Evolutionary conservation across 1,140 invertebrate genomes (phyloP).

Genomic region (Aphelenchoides fujianensis): DNA sequence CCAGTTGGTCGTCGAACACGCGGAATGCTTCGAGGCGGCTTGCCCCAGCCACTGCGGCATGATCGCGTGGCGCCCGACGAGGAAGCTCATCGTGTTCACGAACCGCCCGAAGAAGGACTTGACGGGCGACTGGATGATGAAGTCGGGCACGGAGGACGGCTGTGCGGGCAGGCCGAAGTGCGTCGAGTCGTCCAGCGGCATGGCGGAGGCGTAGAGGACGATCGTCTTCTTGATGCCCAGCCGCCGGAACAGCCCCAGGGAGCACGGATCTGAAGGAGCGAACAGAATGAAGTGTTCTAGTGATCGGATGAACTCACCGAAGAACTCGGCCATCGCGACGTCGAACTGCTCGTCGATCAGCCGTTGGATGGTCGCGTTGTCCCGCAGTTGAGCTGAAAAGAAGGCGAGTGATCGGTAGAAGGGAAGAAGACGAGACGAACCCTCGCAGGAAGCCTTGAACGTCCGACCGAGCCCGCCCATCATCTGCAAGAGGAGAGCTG

Average conservation of each 20-base stretch:
- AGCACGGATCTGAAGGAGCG: not conserved
- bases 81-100: not conserved
- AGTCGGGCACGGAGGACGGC: not conserved
- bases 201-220: not conserved
- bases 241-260: not conserved
- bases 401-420: not conserved
- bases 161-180: not conserved
- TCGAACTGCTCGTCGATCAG: conserved; percentile 16
- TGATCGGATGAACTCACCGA: too few relatives aligned
- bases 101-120: not conserved
- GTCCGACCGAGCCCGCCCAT: not conserved
- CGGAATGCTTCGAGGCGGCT: not conserved
- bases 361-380: not conserved
- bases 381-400: conserved; percentile 1
- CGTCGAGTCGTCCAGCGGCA: not conserved
- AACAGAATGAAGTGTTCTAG: too few relatives aligned
- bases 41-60: not conserved
- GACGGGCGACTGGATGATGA: not conserved
- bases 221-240: not conserved
- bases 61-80: not conserved
- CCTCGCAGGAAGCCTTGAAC: not conserved
- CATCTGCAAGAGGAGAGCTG: not conserved
- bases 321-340: conserved; percentile 2
- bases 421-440: not conserved
- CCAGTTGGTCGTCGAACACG: not conserved